phyloP scores from a whole-genome alignment of 2,888 invertebrate genomes.

The Nomada ferruginata region DNA sequence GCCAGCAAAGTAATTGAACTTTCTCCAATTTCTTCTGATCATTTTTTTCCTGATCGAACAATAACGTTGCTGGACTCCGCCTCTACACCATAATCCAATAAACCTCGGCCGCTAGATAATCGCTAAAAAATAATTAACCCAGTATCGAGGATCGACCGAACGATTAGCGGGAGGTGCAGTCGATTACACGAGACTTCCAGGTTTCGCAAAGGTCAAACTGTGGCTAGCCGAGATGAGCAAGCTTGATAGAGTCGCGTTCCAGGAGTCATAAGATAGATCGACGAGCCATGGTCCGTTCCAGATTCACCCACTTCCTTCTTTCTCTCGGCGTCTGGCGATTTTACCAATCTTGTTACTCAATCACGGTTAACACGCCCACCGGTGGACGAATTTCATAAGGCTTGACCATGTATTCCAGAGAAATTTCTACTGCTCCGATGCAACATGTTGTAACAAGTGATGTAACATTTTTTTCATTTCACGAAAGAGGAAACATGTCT shows the following conservation, averaged over 20 bases:
- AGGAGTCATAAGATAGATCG: conserved; percentile 22
- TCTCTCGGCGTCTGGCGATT: conserved; percentile 29
- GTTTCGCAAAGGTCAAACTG: conserved; percentile 51
- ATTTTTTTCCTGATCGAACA: background rate
- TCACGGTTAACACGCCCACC: too few species aligned
- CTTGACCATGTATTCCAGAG: too few species aligned
- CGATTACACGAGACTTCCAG: conserved; percentile 41
- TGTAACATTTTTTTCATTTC: too few species aligned
- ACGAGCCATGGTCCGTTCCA: conserved; percentile 59
- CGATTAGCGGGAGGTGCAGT: conserved; percentile 27
- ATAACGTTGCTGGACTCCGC: background rate
- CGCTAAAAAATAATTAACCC: conserved; percentile 44
- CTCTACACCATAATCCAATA: conserved; percentile 11
- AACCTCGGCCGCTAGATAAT: conserved; percentile 1
- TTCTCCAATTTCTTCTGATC: background rate
- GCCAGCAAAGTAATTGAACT: too few species aligned
- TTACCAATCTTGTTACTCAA: background rate
- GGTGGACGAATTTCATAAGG: too few species aligned
- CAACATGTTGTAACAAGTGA: too few species aligned
- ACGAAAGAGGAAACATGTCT: too few species aligned
- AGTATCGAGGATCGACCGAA: conserved; percentile 12
- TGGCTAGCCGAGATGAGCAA: conserved; percentile 31
- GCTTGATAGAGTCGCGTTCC: conserved; percentile 36
- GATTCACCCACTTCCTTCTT: conserved; percentile 66
- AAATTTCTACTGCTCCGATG: too few species aligned